Evolutionary conservation across 2,797 vertebrate species (phyloP), one percentile per base, ranked within the genome.

Genomic region (Phataginus tetradactyla): DNA sequence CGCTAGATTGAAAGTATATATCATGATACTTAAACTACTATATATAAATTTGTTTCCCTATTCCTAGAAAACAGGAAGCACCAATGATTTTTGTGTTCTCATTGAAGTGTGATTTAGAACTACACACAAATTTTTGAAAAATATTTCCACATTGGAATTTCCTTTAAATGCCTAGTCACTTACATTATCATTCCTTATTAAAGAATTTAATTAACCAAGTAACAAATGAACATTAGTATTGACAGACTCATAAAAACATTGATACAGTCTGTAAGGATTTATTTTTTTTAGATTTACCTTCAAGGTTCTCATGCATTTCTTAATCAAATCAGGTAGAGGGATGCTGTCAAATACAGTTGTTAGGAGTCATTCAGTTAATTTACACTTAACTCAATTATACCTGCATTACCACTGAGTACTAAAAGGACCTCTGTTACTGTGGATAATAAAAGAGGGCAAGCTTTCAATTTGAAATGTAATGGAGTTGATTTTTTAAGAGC

Each of bases 381-480:
- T 85, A 95, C 27, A 63, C 29, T 79, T 89, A 37, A 96, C 23
- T 91, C 69, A 93, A 68, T 55, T 89, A 57, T 77, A 83, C 21
- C 13, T 51, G 10, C 34, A 93, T 94, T 96, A 91, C 90, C 64
- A 51, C 14, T 72, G 93, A 89, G 3, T 59, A 77, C 45, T 86
- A 11, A 94, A 94, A 93, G 94, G 45, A 80, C 29, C 42, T 95
- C 45, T 86, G 64, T 57, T 86, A 94, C 45, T 86, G 8, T 51
- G 85, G 64, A 23, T 83, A 94, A 77, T 84, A 87, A 87, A 93
- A 94, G 29, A 69, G 3, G 14, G 69, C 12, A 94, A 79, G 29
- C 37, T 94, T 95, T 77, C 75, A 75, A 88, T 94, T 66, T 91
- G 27, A 96, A 89, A 89, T 63, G 86, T 83, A 91, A 92, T 96